Evolutionary conservation across 2,113 vertebrate species (phyloP).

Genomic region (Takifugu flavidus): DNA sequence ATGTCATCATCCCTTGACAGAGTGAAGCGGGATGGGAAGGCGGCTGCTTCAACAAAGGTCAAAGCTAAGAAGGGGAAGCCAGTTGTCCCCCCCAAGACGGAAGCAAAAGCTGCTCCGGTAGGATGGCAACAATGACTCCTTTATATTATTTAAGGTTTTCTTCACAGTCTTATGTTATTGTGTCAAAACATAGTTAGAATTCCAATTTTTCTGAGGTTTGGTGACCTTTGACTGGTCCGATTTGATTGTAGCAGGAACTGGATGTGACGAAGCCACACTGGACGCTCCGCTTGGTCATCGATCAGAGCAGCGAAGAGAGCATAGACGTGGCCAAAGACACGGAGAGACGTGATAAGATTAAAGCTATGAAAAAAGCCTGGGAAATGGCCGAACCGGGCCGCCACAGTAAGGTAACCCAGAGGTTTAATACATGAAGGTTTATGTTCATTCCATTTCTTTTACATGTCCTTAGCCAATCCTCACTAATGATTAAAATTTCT

Average conservation of each 20-base stretch:
- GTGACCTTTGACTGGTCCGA: too few species aligned
- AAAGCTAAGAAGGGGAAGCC: slow-evolving; percentile 63
- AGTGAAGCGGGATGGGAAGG: slow-evolving; percentile 40
- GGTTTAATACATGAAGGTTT: neutral
- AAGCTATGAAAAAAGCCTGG: slow-evolving; percentile 85
- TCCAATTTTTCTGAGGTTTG: too few species aligned
- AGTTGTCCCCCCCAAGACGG: slow-evolving; percentile 36
- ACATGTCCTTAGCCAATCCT: neutral
- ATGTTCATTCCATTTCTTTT: neutral
- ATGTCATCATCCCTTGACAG: neutral
- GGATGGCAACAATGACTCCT: neutral
- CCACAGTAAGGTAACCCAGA: slow-evolving; percentile 76
- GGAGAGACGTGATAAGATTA: slow-evolving; percentile 80
- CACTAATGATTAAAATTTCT: too few species aligned
- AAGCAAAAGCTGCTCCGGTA: slow-evolving; percentile 56
- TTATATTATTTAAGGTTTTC: too few species aligned
- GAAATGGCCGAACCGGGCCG: slow-evolving; percentile 84
- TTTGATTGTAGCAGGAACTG: slow-evolving; percentile 40
- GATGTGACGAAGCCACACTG: slow-evolving; percentile 77
- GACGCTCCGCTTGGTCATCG: slow-evolving; percentile 79
- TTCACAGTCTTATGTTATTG: too few species aligned
- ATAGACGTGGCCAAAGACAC: slow-evolving; percentile 83
- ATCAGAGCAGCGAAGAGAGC: slow-evolving; percentile 67
- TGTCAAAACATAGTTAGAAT: too few species aligned
- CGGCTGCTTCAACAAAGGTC: slow-evolving; percentile 61